Conservation (phyloP, 2,888 invertebrate genomes). For the Eueremaeus valkanovi region DNA sequence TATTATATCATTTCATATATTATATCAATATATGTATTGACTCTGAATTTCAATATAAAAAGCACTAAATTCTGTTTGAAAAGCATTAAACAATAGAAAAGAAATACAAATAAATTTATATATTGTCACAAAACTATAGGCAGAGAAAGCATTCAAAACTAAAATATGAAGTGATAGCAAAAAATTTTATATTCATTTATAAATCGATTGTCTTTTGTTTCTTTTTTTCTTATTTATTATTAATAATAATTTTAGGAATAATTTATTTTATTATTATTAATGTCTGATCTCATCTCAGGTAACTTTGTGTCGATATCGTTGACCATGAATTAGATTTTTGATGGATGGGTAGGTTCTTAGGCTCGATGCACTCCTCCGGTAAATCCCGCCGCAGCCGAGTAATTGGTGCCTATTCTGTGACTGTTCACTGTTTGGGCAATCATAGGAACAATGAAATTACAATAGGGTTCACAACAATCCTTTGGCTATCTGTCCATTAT, state of each 20-base stretch:
- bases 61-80: not conserved
- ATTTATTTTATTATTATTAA: not conserved
- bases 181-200: constrained; percentile 3
- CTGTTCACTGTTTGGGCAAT: not conserved
- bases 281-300: not conserved
- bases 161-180: constrained; percentile 22
- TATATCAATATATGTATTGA: not conserved
- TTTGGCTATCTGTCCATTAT: too few relatives aligned
- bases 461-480: too few relatives aligned
- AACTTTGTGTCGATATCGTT: constrained; percentile 12
- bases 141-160: constrained; percentile 2
- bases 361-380: constrained; percentile 1
- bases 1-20: too few relatives aligned
- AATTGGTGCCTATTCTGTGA: not conserved
- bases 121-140: not conserved
- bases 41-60: not conserved
- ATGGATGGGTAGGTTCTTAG: not conserved
- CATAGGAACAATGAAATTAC: not conserved
- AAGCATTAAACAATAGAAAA: not conserved
- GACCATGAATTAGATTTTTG: not conserved
- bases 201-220: not conserved
- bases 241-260: not conserved
- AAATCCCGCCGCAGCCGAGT: not conserved
- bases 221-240: not conserved
- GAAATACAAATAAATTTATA: not conserved